Conservation (phyloP, 2,888 invertebrate species). For the Tiliacea aurago region DNA sequence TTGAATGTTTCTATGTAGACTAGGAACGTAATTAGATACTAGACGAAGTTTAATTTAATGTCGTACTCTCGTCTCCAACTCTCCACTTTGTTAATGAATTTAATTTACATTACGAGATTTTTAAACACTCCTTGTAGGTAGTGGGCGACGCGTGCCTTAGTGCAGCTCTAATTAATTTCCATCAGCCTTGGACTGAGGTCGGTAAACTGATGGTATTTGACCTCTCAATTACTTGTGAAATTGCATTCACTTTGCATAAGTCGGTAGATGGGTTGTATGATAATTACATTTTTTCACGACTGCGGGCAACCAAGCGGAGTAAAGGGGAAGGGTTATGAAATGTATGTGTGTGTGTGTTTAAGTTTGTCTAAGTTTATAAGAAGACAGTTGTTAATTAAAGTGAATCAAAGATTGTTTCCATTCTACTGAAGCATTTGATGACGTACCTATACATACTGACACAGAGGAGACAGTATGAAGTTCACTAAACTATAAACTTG, state of each 20-base stretch:
- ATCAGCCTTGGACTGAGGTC: conserved; percentile 70
- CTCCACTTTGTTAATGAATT: background rate
- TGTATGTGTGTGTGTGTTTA: background rate
- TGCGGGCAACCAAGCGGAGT: conserved; percentile 29
- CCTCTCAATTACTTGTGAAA: conserved; percentile 68
- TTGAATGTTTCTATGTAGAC: too few relatives aligned
- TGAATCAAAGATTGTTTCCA: background rate
- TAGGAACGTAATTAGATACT: too few relatives aligned
- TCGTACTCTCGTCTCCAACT: background rate
- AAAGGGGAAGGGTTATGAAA: conserved; percentile 21
- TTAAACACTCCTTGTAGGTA: conserved; percentile 5
- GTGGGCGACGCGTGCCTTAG: conserved; percentile 32
- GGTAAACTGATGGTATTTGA: conserved; percentile 69
- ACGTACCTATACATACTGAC: background rate
- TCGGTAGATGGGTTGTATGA: conserved; percentile 42
- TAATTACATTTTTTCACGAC: conserved; percentile 48
- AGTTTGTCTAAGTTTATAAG: background rate
- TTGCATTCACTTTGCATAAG: conserved; percentile 52
- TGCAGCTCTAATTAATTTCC: conserved; percentile 63
- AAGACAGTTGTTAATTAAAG: too few relatives aligned
- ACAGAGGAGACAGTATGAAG: background rate
- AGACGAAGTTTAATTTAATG: background rate
- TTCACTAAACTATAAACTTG: background rate
- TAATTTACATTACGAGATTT: background rate
- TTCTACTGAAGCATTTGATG: background rate